Base-by-base conservation (phyloP, 2,888 invertebrate species). In the Amphipyra berbera region DNA sequence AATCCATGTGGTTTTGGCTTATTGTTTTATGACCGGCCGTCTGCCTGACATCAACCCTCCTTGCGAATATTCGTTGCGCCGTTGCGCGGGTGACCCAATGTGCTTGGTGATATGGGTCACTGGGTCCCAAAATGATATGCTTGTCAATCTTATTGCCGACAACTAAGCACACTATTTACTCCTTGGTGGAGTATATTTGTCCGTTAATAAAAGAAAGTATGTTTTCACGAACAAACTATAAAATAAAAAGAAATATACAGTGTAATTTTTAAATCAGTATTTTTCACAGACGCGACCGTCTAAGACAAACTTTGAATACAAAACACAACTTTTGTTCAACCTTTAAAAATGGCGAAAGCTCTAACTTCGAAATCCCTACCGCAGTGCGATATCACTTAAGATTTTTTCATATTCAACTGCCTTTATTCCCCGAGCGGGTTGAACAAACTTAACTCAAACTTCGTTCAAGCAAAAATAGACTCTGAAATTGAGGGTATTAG, bases 351-450 rank as follows among this genome's bases (percentile, higher is more conserved):
- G 59, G 56, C 54, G 27, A 58, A 65, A 60, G 54, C 52, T 58
- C 38, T 48, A 68, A 76, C 60, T 63, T 71, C 13, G 14, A 49
- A 71, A 71, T 71, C 65, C 73, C 64, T 42, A 54, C 71, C 67
- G 62, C 68, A 71, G 59, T 63, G 68, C 73, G 79, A 81, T 81
- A 82, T 84, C 82, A 82, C 85, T 84, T 84, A 82, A 79, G 73
- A 76, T 73, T 82, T 80, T 83, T 85, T 83, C 80, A 82, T 84
- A 83, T 85, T 86, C 84, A 83, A 79, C 78, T 76, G 79, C 70
- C 67, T 79, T 78, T 82, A 82, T 74, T 82, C 76, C 68, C 72
- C 72, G 73, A 76, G 72, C 75, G 62, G 60, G 56, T 41, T 52
- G 21, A 55, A 40, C 68, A 60, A 68, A 64, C 37, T 59, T 65